Evolutionary conservation across 2,797 vertebrate species (phyloP), one percentile per base, ranked within the genome.

Genomic region (Tolypeutes matacus): DNA sequence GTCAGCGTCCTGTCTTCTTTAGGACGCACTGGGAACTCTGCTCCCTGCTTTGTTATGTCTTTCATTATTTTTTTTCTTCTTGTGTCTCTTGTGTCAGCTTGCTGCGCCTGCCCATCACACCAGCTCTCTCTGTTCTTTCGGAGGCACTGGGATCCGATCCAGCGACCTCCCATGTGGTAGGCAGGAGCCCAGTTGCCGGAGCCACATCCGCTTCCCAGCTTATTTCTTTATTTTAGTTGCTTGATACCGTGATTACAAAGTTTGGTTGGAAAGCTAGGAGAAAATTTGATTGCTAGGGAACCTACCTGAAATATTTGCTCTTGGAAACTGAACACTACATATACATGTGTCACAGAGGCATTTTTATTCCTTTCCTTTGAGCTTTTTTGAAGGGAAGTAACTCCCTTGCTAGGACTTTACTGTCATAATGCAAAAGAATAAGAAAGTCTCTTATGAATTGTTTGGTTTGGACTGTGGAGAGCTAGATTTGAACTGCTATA

Each of bases 351-450:
- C 23, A 5, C 2, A 64, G 51, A 85, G 10, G 15, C 4, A 25
- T 70, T 46, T 64, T 81, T 62, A 73, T 53, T 27, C 23, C 81
- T 83, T 62, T 51, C 8, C 46, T 78, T 87, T 46, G 53, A 39
- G 15, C 34, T 62, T n/a, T 95, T 94, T 89, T 95, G 31, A 89
- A 62, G 60, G 7, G 29, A 96, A 81, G 18, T 80, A 84, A 91
- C n/a, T 94, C 34, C 6, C 31, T 92, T 93, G 80, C 51, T 49
- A 78, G 77, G 75, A 67, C 29, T 86, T 81, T 46, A 36, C 9
- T 76, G 25, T 76, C 18, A 69, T 77, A 86, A 73, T 84, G 31
- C 5, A 75, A 18, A 90, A 13, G 58, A 82, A 58, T 25, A 83
- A 60, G 51, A 53, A 60, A 75, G 34, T 78, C 86, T 77, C 88